Evolutionary conservation across 2,888 invertebrate genomes (phyloP), one percentile per base, ranked within the genome.

Genomic region (Rhingia campestris): DNA sequence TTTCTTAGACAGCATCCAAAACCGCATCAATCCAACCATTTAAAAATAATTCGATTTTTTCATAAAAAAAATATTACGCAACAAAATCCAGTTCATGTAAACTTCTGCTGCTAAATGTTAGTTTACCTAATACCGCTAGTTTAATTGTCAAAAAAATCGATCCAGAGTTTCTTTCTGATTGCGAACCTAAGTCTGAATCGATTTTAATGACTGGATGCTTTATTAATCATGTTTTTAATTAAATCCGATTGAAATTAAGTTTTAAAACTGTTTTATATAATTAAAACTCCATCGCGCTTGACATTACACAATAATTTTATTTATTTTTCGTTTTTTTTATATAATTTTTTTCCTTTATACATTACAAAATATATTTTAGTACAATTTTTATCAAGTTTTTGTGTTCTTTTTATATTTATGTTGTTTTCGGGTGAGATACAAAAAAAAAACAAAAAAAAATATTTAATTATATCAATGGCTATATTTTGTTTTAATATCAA

Each of bases 311-410:
- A 73, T 73, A 32, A 63, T 74, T 80, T 84, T 70, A 84, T 84
- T 84, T 74, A 70, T 63, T 22, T 70, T 32, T 32, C 49, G 69
- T 64, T 77, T 74, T 45, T 70, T 67, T 59, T 74, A 56, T 77
- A 63, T 75, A 67, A 22, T 79, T 84, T 79, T 22, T 22, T 84
- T 70, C 74, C 80, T 84, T 66, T 84, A 84, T 80, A 84, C 81
- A 86, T 76, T 81, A 86, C 76, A 81, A 86, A 86, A 86, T 74
- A 75, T 82, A 82, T 67, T 79, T 82, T 79, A 82, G 73, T 79
- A 66, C 56, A 69, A 35, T 81, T 64, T 54, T 14, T 45, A 41
- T 72, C 54, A 69, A 64, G 54, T 53, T 64, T 70, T 82, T 72
- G 37, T 2, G 22, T 22, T 22, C 22, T 56, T 74, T 74, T 75